Conservation (phyloP, 2,113 vertebrate genomes). For the Actenoides lindsayi region DNA sequence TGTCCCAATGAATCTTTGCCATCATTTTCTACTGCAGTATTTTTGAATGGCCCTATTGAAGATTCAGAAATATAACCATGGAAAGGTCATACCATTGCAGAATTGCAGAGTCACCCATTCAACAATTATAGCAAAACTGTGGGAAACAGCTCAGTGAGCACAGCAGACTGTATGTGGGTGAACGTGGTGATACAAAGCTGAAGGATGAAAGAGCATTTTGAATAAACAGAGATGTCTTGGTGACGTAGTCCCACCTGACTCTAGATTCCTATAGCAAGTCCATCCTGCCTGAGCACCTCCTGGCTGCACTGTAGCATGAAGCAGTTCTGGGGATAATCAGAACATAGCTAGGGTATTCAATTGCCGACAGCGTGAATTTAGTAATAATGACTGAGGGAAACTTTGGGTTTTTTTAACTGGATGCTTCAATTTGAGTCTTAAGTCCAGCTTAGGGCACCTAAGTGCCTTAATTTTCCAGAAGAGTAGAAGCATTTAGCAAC, state of each 20-base stretch:
- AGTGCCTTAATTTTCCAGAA: not conserved
- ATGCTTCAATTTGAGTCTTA: not conserved
- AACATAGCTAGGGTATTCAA: fast-evolving
- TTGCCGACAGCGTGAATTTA: not conserved
- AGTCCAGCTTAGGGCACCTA: not conserved
- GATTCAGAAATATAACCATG: conserved; percentile 69
- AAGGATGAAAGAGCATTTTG: not conserved
- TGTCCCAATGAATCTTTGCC: not conserved
- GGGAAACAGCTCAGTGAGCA: not conserved
- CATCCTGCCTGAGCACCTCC: not conserved
- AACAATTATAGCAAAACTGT: not conserved
- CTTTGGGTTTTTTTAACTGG: not conserved
- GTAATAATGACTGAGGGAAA: not conserved
- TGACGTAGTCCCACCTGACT: not conserved
- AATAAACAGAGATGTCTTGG: conserved; percentile 27
- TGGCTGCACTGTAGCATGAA: not conserved
- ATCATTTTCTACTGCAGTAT: not conserved
- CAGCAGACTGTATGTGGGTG: not conserved
- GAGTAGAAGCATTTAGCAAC: not conserved
- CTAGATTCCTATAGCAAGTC: not conserved
- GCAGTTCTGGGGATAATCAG: not conserved
- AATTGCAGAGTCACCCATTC: not conserved
- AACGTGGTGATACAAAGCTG: not conserved
- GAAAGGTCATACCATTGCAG: not conserved
- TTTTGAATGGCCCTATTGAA: conserved; percentile 39